A percentile compares a stretch with the other conserved stretches of the same genome.
Conservation (phyloP, 2,888 invertebrate genomes). For the Lordiphosa fenestrarum region DNA sequence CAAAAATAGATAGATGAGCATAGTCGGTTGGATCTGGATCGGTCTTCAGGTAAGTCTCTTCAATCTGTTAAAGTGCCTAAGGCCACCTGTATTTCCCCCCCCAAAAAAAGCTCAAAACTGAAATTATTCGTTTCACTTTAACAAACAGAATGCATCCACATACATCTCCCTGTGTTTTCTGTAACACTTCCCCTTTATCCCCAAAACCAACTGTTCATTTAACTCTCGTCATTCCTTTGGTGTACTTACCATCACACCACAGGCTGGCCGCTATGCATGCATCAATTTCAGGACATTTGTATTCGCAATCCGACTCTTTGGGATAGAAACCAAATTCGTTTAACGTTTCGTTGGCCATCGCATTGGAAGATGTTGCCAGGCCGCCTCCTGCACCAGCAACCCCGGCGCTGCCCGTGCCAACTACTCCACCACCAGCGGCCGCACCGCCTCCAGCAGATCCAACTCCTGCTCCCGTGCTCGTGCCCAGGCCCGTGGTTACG, state of each 20-base stretch:
- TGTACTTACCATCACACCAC: conserved; percentile 87
- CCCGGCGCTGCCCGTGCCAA: conserved; percentile 32
- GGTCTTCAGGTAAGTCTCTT: no score
- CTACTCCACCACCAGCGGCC: conserved; percentile 41
- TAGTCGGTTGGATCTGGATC: no score
- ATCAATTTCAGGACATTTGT: conserved; percentile 87
- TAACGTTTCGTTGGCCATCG: conserved; percentile 77
- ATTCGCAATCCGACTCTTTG: conserved; percentile 82
- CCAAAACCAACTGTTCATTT: conserved; percentile 1
- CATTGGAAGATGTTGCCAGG: conserved; percentile 32
- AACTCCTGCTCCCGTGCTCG: conserved; percentile 14
- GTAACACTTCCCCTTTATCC: neutral
- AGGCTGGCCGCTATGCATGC: conserved; percentile 88
- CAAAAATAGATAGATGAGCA: neutral
- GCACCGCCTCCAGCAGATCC: conserved; percentile 30
- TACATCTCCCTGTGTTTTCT: neutral
- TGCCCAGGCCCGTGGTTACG: conserved; percentile 64
- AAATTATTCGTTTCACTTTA: no score
- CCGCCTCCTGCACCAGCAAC: conserved; percentile 41
- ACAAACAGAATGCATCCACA: no score
- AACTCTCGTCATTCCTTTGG: conserved; percentile 9
- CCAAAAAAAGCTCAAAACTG: no score
- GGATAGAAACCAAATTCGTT: conserved; percentile 81
- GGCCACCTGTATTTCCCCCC: no score
- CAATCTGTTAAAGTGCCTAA: no score